Base-by-base conservation (phyloP, 1,140 invertebrate species). In the Neodiprion fabricii region DNA sequence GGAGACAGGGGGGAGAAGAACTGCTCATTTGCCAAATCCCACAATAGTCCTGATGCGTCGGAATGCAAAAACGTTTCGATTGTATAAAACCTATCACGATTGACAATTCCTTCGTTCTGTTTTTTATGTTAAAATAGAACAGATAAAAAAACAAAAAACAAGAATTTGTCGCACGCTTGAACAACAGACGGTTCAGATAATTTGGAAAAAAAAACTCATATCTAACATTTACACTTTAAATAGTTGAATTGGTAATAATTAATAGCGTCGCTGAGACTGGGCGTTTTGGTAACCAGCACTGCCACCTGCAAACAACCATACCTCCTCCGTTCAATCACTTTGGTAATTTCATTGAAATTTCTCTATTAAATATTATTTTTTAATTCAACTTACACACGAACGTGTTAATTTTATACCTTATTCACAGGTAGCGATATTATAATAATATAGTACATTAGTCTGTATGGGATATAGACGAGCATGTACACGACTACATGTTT, bases 221-320 rank as follows among this genome's bases (percentile, higher is more conserved):
- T 69, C 74, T 79, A 74, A 28, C 70, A 77, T 71, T 76, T 73
- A 79, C 74, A 82, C 28, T 40, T 40, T 40, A 40, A 40, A 40
- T 40, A 40, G 28, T 40, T 68, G 49, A 74, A 65, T 78, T 73
- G 77, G 69, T 48, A 47, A 72, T 70, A 74, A 71, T 79, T 82
- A 81, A 82, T 84, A 84, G 72, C 77, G 76, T 82, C 81, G 82
- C 74, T 84, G 83, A 83, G 80, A 83, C 78, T 83, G 83, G 83
- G 80, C 76, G 82, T 81, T 84, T 83, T 83, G 80, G 81, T 84
- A 85, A 85, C 84, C 84, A 85, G 83, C 83, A 84, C 82, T 84
- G 83, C 82, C 83, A 85, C 83, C 81, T 84, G 83, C 76, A 77
- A 85, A 85, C 81, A 84, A 83, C 80, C 80, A 83, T 83, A 83